Base-by-base conservation (phyloP, 1,140 invertebrate species). In the Carcinoscorpius rotundicauda region DNA sequence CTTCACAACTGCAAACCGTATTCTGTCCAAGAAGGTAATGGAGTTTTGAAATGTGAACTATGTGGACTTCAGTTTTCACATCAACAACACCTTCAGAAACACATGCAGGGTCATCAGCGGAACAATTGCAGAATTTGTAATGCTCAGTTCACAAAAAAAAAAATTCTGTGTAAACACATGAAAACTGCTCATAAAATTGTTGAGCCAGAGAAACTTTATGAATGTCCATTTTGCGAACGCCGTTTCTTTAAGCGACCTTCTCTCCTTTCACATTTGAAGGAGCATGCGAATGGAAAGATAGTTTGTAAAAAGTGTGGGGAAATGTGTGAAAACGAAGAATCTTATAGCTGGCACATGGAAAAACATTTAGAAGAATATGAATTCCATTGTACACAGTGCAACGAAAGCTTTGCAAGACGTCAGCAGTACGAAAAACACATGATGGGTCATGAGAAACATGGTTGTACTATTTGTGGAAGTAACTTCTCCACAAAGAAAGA, bases 281-380 rank as follows among this genome's bases (percentile, higher is more conserved):
- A 65, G 6, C 73, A 74, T 68, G 69, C 72, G 6, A 66, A 69
- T 9, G 69, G 70, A 3, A 71, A 71, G 53, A 63, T 68, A 51
- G 71, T 74, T 4, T 76, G 75, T 64, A 48, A 66, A 48, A 69
- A 66, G 64, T 76, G 75, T 71, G 74, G 75, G 6, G 62, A 66
- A 51, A 71, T 75, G 58, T 70, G 62, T 48, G 64, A 69, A 5
- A 68, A 70, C 58, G 56, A 69, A 52, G 68, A 65, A 10, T 8
- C 56, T n/a, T 72, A 70, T 51, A 57, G 62, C 6, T 64, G 63
- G 51, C 75, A 76, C 62, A 67, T 70, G 57, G 61, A 63, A 51
- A 63, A 65, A 9, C 75, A 76, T 64, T 52, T 68, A 4, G 65
- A 68, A 52, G 65, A 65, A n/a, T 63, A 64, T 52, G 66, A 69